Evolutionary conservation across 2,888 invertebrate species (phyloP).

Genomic region (Argynnis bischoffii): DNA sequence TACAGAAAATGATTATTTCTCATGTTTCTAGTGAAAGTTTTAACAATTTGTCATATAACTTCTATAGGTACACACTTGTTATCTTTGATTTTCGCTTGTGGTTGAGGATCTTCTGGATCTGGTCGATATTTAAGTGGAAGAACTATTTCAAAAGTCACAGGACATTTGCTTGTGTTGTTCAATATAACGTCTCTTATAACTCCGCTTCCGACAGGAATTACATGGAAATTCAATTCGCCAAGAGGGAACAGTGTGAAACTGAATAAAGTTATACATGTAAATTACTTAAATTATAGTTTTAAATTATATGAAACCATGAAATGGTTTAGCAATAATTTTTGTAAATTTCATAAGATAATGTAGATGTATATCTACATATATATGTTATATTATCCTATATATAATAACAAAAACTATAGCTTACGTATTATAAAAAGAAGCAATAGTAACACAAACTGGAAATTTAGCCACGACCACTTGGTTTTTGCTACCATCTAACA

Average conservation of each 20-base stretch:
- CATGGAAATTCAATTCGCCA: constrained; percentile 82
- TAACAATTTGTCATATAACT: too few relatives aligned
- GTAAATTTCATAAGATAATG: constrained; percentile 5
- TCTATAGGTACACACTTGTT: constrained; percentile 54
- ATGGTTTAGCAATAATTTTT: too few relatives aligned
- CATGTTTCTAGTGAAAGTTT: too few relatives aligned
- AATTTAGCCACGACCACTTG: constrained; percentile 76
- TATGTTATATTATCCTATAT: not conserved
- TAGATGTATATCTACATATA: not conserved
- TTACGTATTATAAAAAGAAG: constrained; percentile 76
- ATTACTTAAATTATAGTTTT: too few relatives aligned
- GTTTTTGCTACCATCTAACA: constrained; percentile 70
- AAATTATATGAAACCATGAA: too few relatives aligned
- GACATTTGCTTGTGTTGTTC: constrained; percentile 83
- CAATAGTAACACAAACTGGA: constrained; percentile 69
- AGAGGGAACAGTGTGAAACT: constrained; percentile 83
- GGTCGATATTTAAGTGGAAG: constrained; percentile 57
- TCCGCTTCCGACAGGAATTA: constrained; percentile 77
- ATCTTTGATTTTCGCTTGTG: constrained; percentile 51
- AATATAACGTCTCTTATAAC: constrained; percentile 80
- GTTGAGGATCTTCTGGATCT: constrained; percentile 45
- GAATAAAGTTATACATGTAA: constrained; percentile 29
- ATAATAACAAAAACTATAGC: constrained; percentile 18
- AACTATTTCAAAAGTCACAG: constrained; percentile 75
- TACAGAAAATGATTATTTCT: not conserved